Evolutionary conservation across 2,113 vertebrate species (phyloP).

Genomic region (Cygnus buccinator): DNA sequence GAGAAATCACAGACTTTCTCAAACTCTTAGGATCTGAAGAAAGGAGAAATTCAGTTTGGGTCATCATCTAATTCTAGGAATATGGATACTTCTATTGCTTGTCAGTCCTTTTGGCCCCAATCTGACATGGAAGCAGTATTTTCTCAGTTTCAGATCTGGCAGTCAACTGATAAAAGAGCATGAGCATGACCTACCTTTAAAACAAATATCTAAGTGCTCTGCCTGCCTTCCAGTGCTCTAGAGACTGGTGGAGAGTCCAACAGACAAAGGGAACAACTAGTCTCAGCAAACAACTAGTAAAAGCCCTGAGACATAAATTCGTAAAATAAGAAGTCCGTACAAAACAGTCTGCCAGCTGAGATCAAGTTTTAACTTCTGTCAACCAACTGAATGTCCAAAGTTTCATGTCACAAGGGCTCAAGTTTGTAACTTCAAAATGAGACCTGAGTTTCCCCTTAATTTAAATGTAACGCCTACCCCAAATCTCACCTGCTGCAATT

Average conservation of each 20-base stretch:
- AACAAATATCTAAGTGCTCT: not conserved
- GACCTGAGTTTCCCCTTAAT: not conserved
- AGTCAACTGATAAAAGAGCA: not conserved
- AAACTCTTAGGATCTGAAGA: not conserved
- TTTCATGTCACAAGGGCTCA: not conserved
- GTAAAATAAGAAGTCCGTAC: not conserved
- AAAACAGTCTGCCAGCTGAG: not conserved
- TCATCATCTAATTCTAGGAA: not conserved
- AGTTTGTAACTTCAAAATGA: not conserved
- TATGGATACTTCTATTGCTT: not conserved
- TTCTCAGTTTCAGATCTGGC: not conserved
- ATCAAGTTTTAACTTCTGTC: not conserved
- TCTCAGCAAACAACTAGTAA: not conserved
- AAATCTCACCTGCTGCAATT: not conserved
- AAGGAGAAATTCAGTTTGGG: not conserved
- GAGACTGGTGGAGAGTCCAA: not conserved
- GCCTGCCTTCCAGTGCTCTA: not conserved
- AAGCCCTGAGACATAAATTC: not conserved
- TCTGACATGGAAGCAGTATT: not conserved
- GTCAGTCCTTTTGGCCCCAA: not conserved
- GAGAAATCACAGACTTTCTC: not conserved
- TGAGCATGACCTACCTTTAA: not conserved
- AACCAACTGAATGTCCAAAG: not conserved
- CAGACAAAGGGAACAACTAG: not conserved
- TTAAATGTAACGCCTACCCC: not conserved